Conservation (phyloP, 30 jellyfish, hydroid and myxozoan species). For the Rhopilema esculentum region DNA sequence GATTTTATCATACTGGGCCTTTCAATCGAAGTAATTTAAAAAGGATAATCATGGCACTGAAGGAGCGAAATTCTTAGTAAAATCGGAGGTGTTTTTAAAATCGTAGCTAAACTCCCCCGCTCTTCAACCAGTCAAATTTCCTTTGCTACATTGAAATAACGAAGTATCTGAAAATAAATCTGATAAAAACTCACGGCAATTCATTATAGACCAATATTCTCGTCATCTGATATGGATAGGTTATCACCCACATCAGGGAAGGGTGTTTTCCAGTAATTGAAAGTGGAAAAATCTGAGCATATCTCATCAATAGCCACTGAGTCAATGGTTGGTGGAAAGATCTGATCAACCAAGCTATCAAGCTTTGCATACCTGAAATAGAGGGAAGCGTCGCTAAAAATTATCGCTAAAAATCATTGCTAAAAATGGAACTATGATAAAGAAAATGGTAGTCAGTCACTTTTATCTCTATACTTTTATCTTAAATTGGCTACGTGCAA, state of each 20-base stretch:
- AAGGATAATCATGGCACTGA: no score
- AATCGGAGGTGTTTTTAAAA: no score
- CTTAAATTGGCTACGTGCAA: no score
- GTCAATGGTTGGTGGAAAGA: slow-evolving; percentile 87
- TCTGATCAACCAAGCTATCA: slow-evolving; percentile 90
- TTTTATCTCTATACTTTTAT: no score
- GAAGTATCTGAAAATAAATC: background rate
- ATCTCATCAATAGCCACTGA: slow-evolving; percentile 62
- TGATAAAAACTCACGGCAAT: background rate
- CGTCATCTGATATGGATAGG: slow-evolving; percentile 61
- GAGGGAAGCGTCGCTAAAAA: background rate
- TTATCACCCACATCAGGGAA: slow-evolving; percentile 39
- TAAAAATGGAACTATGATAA: no score
- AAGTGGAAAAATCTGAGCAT: slow-evolving; percentile 78
- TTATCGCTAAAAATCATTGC: no score
- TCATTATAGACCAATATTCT: slow-evolving; percentile 56
- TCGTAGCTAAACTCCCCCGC: no score
- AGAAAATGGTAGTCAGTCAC: no score
- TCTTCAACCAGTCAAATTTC: no score
- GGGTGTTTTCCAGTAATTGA: slow-evolving; percentile 92
- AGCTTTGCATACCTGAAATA: slow-evolving; percentile 74
- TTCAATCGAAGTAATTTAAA: no score
- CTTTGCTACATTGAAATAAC: background rate
- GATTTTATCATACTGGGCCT: no score
- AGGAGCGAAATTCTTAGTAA: no score